phyloP scores from a whole-genome alignment of 1,140 invertebrate species.

The Lepidurus arcticus region DNA sequence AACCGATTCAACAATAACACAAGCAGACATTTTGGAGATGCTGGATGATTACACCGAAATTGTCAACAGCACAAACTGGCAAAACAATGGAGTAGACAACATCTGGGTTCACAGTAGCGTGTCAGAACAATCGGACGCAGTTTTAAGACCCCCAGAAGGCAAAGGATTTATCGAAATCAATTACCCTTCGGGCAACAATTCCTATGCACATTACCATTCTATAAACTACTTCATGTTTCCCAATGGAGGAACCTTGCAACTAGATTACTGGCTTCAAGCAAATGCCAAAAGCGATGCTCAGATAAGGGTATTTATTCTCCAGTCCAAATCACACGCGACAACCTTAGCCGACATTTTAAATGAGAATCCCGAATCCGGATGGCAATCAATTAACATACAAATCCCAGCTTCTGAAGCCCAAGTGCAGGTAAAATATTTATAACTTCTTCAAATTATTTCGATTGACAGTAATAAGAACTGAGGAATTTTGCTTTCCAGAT shows the following conservation, averaged over 20 bases:
- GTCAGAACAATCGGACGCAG: not conserved
- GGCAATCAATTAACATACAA: not conserved
- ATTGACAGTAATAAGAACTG: not conserved
- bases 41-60: not conserved
- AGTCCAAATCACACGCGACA: not conserved
- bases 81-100: not conserved
- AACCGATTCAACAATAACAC: too few relatives aligned
- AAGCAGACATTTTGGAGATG: not conserved
- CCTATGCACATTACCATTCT: not conserved
- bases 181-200: not conserved
- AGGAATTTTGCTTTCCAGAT: not conserved
- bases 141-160: not conserved
- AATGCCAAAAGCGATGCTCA: not conserved
- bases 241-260: not conserved
- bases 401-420: not conserved
- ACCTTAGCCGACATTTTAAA: not conserved
- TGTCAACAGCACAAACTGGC: not conserved
- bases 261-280: not conserved
- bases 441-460: not conserved
- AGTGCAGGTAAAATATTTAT: not conserved
- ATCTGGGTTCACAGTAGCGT: not conserved
- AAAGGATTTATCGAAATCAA: conserved; percentile 6
- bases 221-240: not conserved
- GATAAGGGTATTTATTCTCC: not conserved
- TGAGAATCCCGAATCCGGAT: not conserved